Conservation (phyloP, 1,140 invertebrate genomes). For the Dysdera silvatica region DNA sequence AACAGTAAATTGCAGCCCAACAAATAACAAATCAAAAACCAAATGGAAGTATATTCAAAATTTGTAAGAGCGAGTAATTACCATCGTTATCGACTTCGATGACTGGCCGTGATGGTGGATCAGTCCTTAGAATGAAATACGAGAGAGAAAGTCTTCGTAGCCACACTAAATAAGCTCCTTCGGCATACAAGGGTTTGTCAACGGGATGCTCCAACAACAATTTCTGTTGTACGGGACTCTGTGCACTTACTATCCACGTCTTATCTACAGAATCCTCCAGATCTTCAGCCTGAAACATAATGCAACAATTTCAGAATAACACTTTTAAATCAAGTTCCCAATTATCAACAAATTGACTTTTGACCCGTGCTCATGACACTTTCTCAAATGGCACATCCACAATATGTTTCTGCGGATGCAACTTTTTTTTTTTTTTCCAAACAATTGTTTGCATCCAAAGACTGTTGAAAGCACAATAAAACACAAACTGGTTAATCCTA, state of each 20-base stretch:
- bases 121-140: slow-evolving; percentile 76
- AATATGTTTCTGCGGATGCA: too few relatives aligned
- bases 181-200: slow-evolving; percentile 69
- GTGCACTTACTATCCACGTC: slow-evolving; percentile 89
- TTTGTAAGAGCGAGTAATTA: slow-evolving; percentile 40
- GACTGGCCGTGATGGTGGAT: slow-evolving; percentile 47
- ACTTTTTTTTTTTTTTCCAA: too few relatives aligned
- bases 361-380: too few relatives aligned
- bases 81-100: slow-evolving; percentile 54
- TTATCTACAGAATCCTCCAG: slow-evolving; percentile 70
- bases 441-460: too few relatives aligned
- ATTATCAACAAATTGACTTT: neutral
- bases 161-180: slow-evolving; percentile 79
- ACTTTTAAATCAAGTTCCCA: neutral
- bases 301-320: too few relatives aligned
- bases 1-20: too few relatives aligned
- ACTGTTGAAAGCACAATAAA: too few relatives aligned
- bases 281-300: slow-evolving; percentile 41
- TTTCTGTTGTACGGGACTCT: slow-evolving; percentile 65
- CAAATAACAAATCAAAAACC: too few relatives aligned
- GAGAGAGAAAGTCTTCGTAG: slow-evolving; percentile 61
- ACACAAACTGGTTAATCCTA: too few relatives aligned
- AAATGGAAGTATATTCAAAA: slow-evolving; percentile 1
- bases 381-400: too few relatives aligned
- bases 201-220: slow-evolving; percentile 61